A percentile compares a stretch with the other conserved stretches of the same genome.
phyloP scores from a whole-genome alignment of 2,113 vertebrate genomes.

The Microcebus tavaratra region DNA sequence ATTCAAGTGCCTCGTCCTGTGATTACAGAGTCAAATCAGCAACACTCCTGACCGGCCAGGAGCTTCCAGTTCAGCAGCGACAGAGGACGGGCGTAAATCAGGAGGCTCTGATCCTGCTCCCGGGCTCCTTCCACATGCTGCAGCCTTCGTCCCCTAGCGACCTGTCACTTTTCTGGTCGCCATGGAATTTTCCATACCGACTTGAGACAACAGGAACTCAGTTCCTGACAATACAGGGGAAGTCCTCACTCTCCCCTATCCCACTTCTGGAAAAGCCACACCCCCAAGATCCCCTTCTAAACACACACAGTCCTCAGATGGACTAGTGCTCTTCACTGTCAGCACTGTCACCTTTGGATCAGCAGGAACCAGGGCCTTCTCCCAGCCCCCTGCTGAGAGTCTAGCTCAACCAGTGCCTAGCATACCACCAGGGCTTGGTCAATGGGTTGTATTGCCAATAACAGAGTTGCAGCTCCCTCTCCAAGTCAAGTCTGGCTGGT shows the following conservation, averaged over 20 bases:
- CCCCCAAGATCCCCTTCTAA: background rate
- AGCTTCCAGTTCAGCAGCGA: background rate
- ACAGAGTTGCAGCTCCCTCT: background rate
- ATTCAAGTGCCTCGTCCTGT: background rate
- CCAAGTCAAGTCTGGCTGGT: background rate
- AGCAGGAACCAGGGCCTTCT: background rate
- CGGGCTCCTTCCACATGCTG: background rate
- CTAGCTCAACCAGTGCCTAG: background rate
- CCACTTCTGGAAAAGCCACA: background rate
- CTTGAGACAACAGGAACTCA: background rate
- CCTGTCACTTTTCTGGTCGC: background rate
- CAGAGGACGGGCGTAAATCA: rapidly evolving
- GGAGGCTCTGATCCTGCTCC: background rate
- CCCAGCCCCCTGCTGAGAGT: background rate
- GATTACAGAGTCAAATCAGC: background rate
- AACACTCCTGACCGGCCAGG: background rate
- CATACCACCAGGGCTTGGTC: rapidly evolving
- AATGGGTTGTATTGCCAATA: background rate
- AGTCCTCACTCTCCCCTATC: background rate
- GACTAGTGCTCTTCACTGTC: background rate
- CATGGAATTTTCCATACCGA: background rate
- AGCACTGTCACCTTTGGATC: background rate
- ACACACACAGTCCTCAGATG: background rate
- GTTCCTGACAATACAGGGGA: background rate
- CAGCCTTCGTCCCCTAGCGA: background rate